Evolutionary conservation across 35 echinoderm and acorn worm species (phyloP).

Genomic region (Apostichopus californicus): DNA sequence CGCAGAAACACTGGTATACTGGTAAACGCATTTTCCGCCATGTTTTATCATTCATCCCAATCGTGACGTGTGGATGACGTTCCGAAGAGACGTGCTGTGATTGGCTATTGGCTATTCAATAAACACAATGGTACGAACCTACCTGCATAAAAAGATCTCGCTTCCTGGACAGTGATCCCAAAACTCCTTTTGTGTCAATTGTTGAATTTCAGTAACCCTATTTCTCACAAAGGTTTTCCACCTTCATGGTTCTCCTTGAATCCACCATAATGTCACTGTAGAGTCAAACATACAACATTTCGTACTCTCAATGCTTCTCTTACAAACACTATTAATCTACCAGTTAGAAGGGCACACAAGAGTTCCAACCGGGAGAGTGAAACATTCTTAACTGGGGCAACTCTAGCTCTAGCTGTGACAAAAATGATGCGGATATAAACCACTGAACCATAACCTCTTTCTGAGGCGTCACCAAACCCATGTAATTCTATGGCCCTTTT

Average conservation of each 20-base stretch:
- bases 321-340: conserved; percentile 42
- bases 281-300: conserved; percentile 17
- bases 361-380: conserved; percentile 30
- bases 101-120: no score
- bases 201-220: conserved; percentile 41
- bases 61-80: no score
- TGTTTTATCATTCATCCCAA: no score
- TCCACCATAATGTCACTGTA: conserved; percentile 32
- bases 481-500: neutral
- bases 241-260: conserved; percentile 15
- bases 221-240: conserved; percentile 56
- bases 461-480: conserved; percentile 57
- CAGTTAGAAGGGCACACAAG: conserved; percentile 5
- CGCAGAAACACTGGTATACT: no score
- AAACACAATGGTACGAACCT: no score
- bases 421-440: conserved; percentile 45
- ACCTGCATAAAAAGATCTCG: no score
- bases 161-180: conserved; percentile 57
- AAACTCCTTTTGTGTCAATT: conserved; percentile 2
- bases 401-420: conserved; percentile 50
- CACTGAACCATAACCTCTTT: conserved; percentile 50
- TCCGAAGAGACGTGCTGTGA: no score
- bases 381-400: conserved; percentile 44
- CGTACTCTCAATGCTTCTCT: conserved; percentile 16
- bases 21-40: no score